Evolutionary conservation across 1,140 invertebrate species (phyloP), one percentile per base, ranked within the genome.

Genomic region (Ostrea edulis): DNA sequence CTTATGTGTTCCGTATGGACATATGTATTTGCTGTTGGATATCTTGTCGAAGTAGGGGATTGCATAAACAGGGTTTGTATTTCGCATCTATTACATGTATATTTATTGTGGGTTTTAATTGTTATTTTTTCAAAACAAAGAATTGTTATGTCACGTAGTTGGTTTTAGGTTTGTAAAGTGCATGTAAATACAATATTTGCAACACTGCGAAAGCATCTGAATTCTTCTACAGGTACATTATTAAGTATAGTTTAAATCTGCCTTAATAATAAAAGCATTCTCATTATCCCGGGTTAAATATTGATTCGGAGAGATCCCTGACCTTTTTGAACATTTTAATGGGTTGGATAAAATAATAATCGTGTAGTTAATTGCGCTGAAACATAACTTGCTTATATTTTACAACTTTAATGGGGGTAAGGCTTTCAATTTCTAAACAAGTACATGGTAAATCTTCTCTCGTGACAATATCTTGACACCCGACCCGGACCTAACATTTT

Each of bases 1-100:
- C 29, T 77, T 17, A 77, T 77, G 35, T 35, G 68, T 77, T 44
- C 68, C 68, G 14, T 77, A 77, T 77, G 68, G 68, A 77, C 68
- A 44, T 44, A 44, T 9, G 12, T 77, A 35, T 77, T 77, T 29
- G 29, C 68, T 35, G 68, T 77, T 22, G 68, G 68, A 77, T 77
- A 77, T 77, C 29, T 77, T 14, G 25, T 77, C 35, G 25, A 77
- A 77, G 29, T 77, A 11, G 68, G 22, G 25, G 25, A 77, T 29
- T 77, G 68, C 25, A 25, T 9, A 77, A 77, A 29, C 68, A 35
- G 25, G 68, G 68, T 77, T 29, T 77, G 68, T 77, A 62, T 29
- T 44, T 44, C 1, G 5, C 5, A 44, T 44, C 5, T 44, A 44
- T 44, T 44, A 44, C 35, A 44, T 44, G 35, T 44, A 44, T 44